Percentiles rank a stretch among this genome's conserved stretches.
phyloP scores from a whole-genome alignment of 53 echinoderm and acorn worm genomes.

The Paelopatides confundens region DNA sequence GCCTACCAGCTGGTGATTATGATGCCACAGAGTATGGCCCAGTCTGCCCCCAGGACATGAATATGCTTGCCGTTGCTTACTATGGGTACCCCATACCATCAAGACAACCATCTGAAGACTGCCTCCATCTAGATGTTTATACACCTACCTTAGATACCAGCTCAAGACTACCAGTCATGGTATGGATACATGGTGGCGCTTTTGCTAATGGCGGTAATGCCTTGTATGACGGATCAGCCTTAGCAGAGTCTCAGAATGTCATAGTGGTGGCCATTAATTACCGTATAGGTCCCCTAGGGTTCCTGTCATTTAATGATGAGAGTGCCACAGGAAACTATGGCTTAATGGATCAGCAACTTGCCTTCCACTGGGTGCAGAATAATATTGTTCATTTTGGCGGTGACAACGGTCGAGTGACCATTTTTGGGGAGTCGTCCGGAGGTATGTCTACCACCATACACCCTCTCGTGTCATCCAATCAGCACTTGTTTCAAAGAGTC shows the following conservation, averaged over 20 bases:
- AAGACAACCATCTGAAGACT: conserved; percentile 72
- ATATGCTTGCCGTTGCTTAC: conserved; percentile 23
- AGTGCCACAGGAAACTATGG: conserved; percentile 82
- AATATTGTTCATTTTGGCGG: conserved; percentile 88
- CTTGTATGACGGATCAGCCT: conserved; percentile 77
- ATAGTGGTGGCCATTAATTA: conserved; percentile 85
- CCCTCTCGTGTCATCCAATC: conserved; percentile 61
- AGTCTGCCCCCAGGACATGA: conserved; percentile 74
- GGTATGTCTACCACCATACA: conserved; percentile 78
- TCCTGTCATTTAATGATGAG: conserved; percentile 72
- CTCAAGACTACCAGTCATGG: conserved; percentile 79
- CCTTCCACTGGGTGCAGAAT: conserved; percentile 76
- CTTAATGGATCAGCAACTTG: conserved; percentile 79
- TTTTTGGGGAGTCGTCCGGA: conserved; percentile 90
- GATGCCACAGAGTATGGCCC: conserved; percentile 87
- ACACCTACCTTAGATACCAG: conserved; percentile 69
- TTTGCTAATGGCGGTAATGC: conserved; percentile 73
- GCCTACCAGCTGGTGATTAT: conserved; percentile 53
- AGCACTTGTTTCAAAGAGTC: conserved; percentile 75
- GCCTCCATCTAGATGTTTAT: conserved; percentile 83
- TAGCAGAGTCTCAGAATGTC: conserved; percentile 83
- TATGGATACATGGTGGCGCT: conserved; percentile 82
- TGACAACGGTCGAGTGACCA: conserved; percentile 69
- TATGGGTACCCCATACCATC: conserved; percentile 51
- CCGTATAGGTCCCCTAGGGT: conserved; percentile 85